Evolutionary conservation across 2,113 vertebrate genomes (phyloP).

Genomic region (Psophia crepitans): DNA sequence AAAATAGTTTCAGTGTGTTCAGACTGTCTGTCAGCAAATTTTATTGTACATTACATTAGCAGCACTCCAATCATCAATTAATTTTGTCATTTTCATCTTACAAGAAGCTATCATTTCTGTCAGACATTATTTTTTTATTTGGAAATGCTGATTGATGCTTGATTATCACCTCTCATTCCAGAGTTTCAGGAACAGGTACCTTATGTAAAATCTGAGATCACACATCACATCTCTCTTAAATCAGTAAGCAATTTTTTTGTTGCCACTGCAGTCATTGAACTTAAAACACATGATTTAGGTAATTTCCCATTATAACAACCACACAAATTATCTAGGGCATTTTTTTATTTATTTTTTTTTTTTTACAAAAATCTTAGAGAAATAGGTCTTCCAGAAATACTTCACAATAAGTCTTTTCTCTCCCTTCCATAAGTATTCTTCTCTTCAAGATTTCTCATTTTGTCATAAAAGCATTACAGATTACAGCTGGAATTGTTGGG

Average conservation of each 20-base stretch:
- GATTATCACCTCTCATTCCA: background rate
- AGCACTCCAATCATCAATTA: background rate
- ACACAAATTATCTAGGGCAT: background rate
- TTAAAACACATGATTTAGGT: background rate
- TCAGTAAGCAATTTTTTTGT: background rate
- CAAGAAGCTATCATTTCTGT: background rate
- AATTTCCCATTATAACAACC: background rate
- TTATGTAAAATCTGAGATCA: background rate
- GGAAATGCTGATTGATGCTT: background rate
- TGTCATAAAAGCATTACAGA: background rate
- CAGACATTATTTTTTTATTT: background rate
- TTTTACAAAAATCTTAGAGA: background rate
- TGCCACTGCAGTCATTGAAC: background rate
- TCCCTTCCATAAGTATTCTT: background rate
- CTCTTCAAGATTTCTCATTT: background rate
- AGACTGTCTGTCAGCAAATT: background rate
- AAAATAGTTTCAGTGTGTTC: background rate
- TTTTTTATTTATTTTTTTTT: background rate
- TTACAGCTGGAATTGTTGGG: background rate
- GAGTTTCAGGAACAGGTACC: background rate
- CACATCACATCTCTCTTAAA: background rate
- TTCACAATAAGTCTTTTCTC: background rate
- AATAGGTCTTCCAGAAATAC: background rate
- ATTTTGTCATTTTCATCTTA: background rate
- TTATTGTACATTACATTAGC: background rate